Evolutionary conservation across 2,888 invertebrate genomes (phyloP), one percentile per base, ranked within the genome.

Genomic region (Tinea pellionella): DNA sequence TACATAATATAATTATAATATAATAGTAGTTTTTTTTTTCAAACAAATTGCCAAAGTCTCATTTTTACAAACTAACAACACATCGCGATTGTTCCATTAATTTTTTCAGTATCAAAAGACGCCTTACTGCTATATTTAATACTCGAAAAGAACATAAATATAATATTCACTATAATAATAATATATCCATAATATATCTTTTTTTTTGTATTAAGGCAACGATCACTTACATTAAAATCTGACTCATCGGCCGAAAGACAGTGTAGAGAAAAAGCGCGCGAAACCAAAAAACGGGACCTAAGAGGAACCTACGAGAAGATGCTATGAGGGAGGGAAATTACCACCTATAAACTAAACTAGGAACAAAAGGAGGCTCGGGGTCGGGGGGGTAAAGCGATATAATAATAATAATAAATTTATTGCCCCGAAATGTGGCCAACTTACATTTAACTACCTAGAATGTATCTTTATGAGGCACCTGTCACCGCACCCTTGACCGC

Each of bases 1-100:
- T 87, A 86, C 84, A 86, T 85, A 85, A 19, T 55, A 86, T 85
- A 85, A 19, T 55, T 37, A 37, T 37, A 37, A 37, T 37, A 37
- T 37, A n/a, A n/a, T n/a, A n/a, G n/a, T n/a, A n/a, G n/a, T 37
- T 73, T 77, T 84, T 83, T 6, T 75, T 74, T 83, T 84, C 81
- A 87, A 86, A 83, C 77, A 77, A 37, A 86, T 85, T 86, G 86
- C 86, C 84, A 77, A 81, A 73, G 79, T 73, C 78, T 75, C 69
- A 83, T 87, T n/a, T n/a, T n/a, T 86, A 86, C 81, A 84, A 85
- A 86, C 86, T 86, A 86, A 86, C 77, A 84, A 82, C 79, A 81
- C 83, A 81, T 75, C 9, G 9, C 9, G 2, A 82, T 85, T 83
- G 86, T 84, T 85, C 86, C 84, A 74, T 80, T 79, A 72, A 71